These are phyloP conservation scores for Labeo catla DNA, from an alignment of 2,113 vertebrate species.

Conservation along the genomic window DNA sequence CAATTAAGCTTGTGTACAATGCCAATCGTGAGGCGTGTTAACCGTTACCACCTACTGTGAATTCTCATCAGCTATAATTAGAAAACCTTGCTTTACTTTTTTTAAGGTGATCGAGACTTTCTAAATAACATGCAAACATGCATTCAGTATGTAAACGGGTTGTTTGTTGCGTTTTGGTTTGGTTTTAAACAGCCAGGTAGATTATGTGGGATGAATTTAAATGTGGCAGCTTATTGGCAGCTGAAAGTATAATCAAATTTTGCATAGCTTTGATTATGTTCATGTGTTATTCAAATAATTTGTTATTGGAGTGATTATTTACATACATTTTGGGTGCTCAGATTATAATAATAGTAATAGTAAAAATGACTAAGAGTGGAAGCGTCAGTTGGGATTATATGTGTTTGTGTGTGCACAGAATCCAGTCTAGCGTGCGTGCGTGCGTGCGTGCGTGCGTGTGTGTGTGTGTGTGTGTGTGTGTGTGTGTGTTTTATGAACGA, in stretches of 20 bases:
- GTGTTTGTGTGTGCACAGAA: slow-evolving; percentile 6
- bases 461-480: no score
- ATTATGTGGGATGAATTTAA: not conserved
- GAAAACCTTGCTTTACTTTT: not conserved
- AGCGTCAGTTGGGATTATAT: not conserved
- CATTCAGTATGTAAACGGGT: not conserved
- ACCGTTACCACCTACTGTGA: not conserved
- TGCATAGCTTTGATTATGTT: not conserved
- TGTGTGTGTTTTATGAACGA: not conserved
- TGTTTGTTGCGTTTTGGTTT: not conserved
- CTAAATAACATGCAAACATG: not conserved
- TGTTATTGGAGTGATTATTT: no score
- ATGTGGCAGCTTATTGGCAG: not conserved
- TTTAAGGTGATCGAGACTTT: not conserved
- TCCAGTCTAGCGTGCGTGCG: not conserved
- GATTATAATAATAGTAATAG: not conserved
- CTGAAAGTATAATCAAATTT: not conserved
- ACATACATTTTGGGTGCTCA: not conserved
- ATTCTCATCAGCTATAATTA: not conserved
- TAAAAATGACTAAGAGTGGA: not conserved
- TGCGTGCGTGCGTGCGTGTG: no score
- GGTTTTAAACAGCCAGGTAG: no score
- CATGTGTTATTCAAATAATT: no score
- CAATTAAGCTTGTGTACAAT: not conserved
- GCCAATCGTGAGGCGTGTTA: not conserved